phyloP scores from a whole-genome alignment of 2,888 invertebrate species.

The Ormyrus pomaceus region DNA sequence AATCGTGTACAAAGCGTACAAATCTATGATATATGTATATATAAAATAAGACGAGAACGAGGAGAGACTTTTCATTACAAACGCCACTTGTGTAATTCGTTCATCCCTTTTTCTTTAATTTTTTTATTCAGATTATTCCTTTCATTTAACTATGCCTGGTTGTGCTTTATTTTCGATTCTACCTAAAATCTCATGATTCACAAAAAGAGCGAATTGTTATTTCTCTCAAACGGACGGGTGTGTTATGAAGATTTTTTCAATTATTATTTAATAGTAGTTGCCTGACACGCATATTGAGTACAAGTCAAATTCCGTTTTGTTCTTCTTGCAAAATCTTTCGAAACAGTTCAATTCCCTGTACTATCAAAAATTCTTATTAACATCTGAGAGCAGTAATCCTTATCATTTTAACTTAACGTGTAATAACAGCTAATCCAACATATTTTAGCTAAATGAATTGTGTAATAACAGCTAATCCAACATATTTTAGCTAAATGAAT shows the following conservation, averaged over 20 bases:
- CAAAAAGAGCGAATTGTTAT: neutral
- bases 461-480: slow-evolving; percentile 6
- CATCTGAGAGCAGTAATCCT: neutral
- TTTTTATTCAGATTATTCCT: slow-evolving; percentile 18
- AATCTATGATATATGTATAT: slow-evolving; percentile 39
- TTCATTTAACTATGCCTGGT: slow-evolving; percentile 27
- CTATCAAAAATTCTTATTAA: slow-evolving; percentile 28
- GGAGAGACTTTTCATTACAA: slow-evolving; percentile 46
- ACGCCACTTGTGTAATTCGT: slow-evolving; percentile 9
- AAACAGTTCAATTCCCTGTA: neutral
- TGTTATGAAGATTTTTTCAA: slow-evolving; percentile 8
- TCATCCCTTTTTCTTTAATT: slow-evolving; percentile 15
- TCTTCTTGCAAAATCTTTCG: slow-evolving; percentile 12
- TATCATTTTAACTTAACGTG: neutral
- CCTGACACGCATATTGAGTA: neutral
- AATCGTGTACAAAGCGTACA: slow-evolving; percentile 40
- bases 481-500: slow-evolving; percentile 2
- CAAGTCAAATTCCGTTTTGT: slow-evolving; percentile 16
- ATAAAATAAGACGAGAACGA: slow-evolving; percentile 48
- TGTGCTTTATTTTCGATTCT: neutral
- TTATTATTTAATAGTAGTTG: too few species aligned
- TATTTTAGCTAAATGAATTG: slow-evolving; percentile 9
- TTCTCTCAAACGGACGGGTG: slow-evolving; percentile 44
- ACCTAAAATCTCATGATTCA: slow-evolving; percentile 6
- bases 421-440: slow-evolving; percentile 3